Conservation (phyloP, 2,888 invertebrate species). For the Tetramorium bicarinatum region DNA sequence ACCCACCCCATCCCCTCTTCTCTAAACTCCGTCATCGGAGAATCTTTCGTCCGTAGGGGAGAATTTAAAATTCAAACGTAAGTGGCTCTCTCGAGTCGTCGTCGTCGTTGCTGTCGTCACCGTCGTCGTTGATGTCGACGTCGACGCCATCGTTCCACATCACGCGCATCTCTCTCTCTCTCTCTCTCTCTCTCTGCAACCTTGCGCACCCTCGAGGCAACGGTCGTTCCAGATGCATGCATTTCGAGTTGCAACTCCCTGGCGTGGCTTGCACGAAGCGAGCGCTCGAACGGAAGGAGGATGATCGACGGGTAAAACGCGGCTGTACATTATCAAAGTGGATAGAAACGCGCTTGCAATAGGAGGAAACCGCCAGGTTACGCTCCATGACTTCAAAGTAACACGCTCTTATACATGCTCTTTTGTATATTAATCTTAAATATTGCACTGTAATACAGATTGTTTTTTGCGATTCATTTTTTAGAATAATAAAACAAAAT, state of each 20-base stretch:
- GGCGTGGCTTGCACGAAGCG: slow-evolving; percentile 42
- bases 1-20: slow-evolving; percentile 29
- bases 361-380: slow-evolving; percentile 41
- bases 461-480: slow-evolving; percentile 18
- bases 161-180: slow-evolving; percentile 66
- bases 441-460: neutral
- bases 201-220: slow-evolving; percentile 77
- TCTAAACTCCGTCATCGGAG: slow-evolving; percentile 56
- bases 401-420: slow-evolving; percentile 16
- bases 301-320: slow-evolving; percentile 48
- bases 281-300: slow-evolving; percentile 48
- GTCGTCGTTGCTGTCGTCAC: slow-evolving; percentile 64
- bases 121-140: slow-evolving; percentile 48
- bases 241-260: slow-evolving; percentile 73
- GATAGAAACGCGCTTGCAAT: slow-evolving; percentile 47
- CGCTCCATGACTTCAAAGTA: slow-evolving; percentile 45
- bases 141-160: slow-evolving; percentile 66
- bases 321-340: slow-evolving; percentile 55
- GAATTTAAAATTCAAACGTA: slow-evolving; percentile 81
- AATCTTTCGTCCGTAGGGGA: slow-evolving; percentile 76
- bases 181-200: slow-evolving; percentile 65
- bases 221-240: slow-evolving; percentile 80
- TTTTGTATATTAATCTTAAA: slow-evolving; percentile 54
- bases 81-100: slow-evolving; percentile 78
- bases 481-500: neutral